phyloP scores from a whole-genome alignment of 2,888 invertebrate species.

The Tachystola acroxantha region DNA sequence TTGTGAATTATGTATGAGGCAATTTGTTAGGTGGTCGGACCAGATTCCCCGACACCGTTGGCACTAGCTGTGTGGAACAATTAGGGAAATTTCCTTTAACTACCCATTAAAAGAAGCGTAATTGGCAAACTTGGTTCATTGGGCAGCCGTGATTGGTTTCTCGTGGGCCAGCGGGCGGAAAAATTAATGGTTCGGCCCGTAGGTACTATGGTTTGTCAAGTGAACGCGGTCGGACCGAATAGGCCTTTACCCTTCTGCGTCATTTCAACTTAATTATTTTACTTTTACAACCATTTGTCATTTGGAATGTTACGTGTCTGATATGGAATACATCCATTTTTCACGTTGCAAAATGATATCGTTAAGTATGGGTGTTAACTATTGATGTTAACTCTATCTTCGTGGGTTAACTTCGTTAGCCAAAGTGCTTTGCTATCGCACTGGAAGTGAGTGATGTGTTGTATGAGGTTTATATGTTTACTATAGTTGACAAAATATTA shows the following conservation, averaged over 20 bases:
- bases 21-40: constrained; percentile 22
- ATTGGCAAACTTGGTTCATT: constrained; percentile 66
- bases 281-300: not conserved
- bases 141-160: constrained; percentile 59
- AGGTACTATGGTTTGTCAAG: constrained; percentile 40
- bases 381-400: not conserved
- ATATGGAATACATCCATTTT: not conserved
- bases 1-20: constrained; percentile 36
- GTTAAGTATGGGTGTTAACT: not conserved
- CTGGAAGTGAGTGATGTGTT: not conserved
- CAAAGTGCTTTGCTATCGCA: not conserved
- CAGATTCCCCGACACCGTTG: constrained; percentile 26
- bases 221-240: constrained; percentile 20
- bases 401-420: not conserved
- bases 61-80: constrained; percentile 43
- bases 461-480: not conserved
- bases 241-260: not conserved
- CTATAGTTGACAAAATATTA: too few relatives aligned
- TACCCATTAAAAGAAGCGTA: constrained; percentile 60
- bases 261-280: not conserved
- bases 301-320: too few relatives aligned
- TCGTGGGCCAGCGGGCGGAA: constrained; percentile 43
- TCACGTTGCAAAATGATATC: not conserved
- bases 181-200: constrained; percentile 50
- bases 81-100: constrained; percentile 57